Conservation (phyloP, 2,113 vertebrate genomes). For the Nerophis lumbriciformis region DNA sequence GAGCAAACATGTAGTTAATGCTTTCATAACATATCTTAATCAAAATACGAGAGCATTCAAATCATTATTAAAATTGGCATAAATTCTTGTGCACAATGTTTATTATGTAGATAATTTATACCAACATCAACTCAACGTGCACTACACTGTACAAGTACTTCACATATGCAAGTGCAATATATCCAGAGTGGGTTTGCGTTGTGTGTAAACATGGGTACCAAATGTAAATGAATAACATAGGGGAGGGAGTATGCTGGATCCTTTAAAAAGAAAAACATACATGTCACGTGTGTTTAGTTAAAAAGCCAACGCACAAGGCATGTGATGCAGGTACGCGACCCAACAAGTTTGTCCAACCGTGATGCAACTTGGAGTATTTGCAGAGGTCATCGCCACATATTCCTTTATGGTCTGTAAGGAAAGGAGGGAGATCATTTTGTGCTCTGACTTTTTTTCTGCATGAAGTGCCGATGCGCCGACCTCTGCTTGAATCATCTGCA, state of each 20-base stretch:
- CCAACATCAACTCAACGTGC: conserved; percentile 1
- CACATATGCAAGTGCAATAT: background rate
- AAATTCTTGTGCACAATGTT: background rate
- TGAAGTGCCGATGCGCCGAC: conserved; percentile 27
- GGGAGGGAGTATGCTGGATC: background rate
- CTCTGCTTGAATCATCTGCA: conserved; percentile 44
- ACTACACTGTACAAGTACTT: background rate
- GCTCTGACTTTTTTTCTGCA: background rate
- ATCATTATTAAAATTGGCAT: background rate
- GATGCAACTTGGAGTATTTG: conserved; percentile 13
- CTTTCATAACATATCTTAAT: conserved; percentile 1
- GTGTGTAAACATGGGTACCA: conserved; percentile 43
- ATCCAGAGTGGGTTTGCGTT: conserved; percentile 17
- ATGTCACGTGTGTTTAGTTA: conserved; percentile 4
- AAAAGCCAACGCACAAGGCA: conserved; percentile 49
- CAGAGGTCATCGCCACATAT: conserved; percentile 10
- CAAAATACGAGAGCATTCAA: background rate
- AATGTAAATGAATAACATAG: conserved; percentile 4
- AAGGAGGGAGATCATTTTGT: conserved; percentile 22
- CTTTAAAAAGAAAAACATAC: background rate
- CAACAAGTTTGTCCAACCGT: conserved; percentile 33
- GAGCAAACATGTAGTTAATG: background rate
- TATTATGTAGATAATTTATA: background rate
- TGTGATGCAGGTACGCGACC: conserved; percentile 47
- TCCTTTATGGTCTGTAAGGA: conserved; percentile 28